These are phyloP conservation scores for Steinernema hermaphroditum DNA, from an alignment of 2,888 invertebrate species.

Conservation along the genomic window DNA sequence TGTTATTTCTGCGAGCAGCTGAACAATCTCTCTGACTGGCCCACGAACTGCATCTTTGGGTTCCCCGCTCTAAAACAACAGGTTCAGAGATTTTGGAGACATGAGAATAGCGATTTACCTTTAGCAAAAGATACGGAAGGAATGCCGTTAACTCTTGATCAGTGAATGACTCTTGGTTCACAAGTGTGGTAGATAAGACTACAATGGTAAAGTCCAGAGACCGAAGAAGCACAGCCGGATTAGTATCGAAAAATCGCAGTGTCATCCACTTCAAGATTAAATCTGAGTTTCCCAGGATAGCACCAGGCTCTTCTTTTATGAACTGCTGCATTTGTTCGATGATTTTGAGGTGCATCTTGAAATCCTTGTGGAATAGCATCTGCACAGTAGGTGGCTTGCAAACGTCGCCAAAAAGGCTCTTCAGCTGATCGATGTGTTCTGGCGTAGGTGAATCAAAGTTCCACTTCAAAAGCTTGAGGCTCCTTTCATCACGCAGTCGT, in stretches of 20 bases:
- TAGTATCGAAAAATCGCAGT: constrained; percentile 94
- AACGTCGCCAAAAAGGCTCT: constrained; percentile 87
- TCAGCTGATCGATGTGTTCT: constrained; percentile 88
- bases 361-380: constrained; percentile 93
- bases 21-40: constrained; percentile 82
- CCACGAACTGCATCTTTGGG: constrained; percentile 91
- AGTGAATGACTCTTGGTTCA: constrained; percentile 79
- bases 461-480: constrained; percentile 74
- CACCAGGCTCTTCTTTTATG: constrained; percentile 70
- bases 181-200: constrained; percentile 77
- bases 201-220: constrained; percentile 77
- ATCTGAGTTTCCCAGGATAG: constrained; percentile 86
- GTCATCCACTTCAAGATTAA: constrained; percentile 94
- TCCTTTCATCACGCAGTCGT: constrained; percentile 88
- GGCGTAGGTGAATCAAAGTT: constrained; percentile 75
- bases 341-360: constrained; percentile 89
- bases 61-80: constrained; percentile 77
- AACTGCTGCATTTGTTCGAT: constrained; percentile 80
- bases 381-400: constrained; percentile 83
- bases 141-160: constrained; percentile 90
- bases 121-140: constrained; percentile 88
- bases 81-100: too few relatives aligned
- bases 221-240: constrained; percentile 91
- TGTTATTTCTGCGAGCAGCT: constrained; percentile 82
- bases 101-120: too few relatives aligned